Base-by-base conservation (phyloP, 2,888 invertebrate genomes). In the Gryllus longicercus region DNA sequence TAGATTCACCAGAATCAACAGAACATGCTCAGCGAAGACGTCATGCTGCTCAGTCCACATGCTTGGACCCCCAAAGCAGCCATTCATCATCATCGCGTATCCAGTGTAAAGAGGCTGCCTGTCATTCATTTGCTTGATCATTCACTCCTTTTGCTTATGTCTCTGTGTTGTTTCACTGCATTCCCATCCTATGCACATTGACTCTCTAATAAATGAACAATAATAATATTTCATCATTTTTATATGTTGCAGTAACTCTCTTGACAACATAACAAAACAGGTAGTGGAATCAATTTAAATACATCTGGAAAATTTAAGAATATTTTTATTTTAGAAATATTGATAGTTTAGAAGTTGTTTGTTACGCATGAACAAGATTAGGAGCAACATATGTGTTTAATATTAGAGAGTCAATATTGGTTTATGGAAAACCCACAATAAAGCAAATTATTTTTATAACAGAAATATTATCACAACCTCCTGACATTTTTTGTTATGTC, bases 1-100 rank as follows among this genome's bases (percentile, higher is more conserved):
- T 98, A 92, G 98, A 98, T 88, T 97, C 97, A 51, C 97, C 97
- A 83, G 98, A 98, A 88, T 95, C 95, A 85, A 93, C 95, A 82
- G 96, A 96, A 87, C 93, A 93, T 86, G 92, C 91, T 74, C 92
- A 93, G 85, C 90, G 95, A 85, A 91, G 95, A 76, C 91, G 94
- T 79, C 92, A 87, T 84, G 82, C 85, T 80, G 82, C 85, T 51
- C 85, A 85, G 50, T 86, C 87, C 51, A 87, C 87, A 11, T 86
- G 87, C 11, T 84, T 86, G 80, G 85, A 86, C 79, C 87, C 86
- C 25, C 87, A 87, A 83, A 86, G 87, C 80, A 90, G 89, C 84
- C 89, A 90, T 84, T 89, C 89, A 83, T 90, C 89, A 80, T 90
- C 90, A 78, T 91, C 91, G 50, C 89, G 90, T 85, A 89, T 90